Conservation (phyloP, 2,113 vertebrate genomes). For the Aldabrachelys gigantea region DNA sequence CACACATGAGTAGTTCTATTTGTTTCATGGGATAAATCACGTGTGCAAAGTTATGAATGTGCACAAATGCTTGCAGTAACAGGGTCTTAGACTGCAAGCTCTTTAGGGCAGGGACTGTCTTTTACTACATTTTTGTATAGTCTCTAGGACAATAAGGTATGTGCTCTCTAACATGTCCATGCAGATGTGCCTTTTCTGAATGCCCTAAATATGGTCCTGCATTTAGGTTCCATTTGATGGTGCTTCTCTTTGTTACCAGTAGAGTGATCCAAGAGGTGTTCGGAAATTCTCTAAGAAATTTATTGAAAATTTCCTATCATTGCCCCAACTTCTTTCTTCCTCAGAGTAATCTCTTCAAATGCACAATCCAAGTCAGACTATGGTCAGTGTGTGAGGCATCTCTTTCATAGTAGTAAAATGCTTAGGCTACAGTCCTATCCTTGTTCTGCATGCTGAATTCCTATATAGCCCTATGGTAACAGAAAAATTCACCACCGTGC, state of each 20-base stretch:
- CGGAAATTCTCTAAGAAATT: neutral
- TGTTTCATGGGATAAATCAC: neutral
- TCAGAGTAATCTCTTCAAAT: neutral
- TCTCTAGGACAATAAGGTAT: neutral
- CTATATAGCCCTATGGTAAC: neutral
- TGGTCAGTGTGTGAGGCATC: neutral
- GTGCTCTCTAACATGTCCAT: neutral
- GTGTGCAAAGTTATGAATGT: neutral
- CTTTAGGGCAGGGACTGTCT: neutral
- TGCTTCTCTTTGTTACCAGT: neutral
- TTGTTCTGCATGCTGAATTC: neutral
- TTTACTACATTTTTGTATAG: neutral
- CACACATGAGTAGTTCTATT: neutral
- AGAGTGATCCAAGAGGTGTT: neutral
- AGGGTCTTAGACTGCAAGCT: neutral
- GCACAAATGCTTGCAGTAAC: neutral
- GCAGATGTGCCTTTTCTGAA: neutral
- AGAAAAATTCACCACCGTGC: neutral
- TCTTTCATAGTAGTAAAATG: neutral
- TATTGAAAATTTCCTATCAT: neutral
- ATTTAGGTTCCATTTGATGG: neutral
- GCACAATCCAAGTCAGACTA: neutral
- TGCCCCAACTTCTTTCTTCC: neutral
- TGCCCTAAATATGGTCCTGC: neutral
- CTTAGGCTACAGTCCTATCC: neutral